phyloP scores from a whole-genome alignment of 1,140 invertebrate genomes.

The Pseudomyrmex concolor region DNA sequence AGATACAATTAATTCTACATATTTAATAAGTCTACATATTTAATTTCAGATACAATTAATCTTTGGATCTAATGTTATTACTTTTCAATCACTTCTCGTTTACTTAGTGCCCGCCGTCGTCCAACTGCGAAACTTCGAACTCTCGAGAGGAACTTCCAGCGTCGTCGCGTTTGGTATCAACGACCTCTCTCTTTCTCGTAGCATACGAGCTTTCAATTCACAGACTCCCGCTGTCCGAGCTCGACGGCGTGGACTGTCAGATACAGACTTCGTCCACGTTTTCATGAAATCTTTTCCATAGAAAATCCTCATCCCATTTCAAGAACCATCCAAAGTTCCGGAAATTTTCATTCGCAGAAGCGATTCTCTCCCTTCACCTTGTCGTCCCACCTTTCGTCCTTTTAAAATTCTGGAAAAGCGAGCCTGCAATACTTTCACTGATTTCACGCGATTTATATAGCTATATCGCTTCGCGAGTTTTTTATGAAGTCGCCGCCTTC shows the following conservation, averaged over 20 bases:
- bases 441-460: slow-evolving; percentile 46
- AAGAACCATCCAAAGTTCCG: slow-evolving; percentile 43
- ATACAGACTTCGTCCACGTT: slow-evolving; percentile 59
- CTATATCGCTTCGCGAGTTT: slow-evolving; percentile 15
- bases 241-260: slow-evolving; percentile 62
- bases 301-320: slow-evolving; percentile 41
- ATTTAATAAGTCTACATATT: background rate
- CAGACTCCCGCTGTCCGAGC: slow-evolving; percentile 66
- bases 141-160: slow-evolving; percentile 31
- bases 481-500: slow-evolving; percentile 29
- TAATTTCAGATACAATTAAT: slow-evolving; percentile 11
- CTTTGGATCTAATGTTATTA: background rate
- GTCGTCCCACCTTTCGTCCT: too few relatives aligned
- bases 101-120: slow-evolving; percentile 3
- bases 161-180: slow-evolving; percentile 20
- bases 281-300: slow-evolving; percentile 66
- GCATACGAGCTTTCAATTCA: slow-evolving; percentile 65
- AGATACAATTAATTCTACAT: slow-evolving; percentile 5
- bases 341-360: slow-evolving; percentile 58
- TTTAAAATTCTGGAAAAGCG: slow-evolving; percentile 51
- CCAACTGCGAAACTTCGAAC: slow-evolving; percentile 5
- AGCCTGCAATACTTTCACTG: slow-evolving; percentile 52
- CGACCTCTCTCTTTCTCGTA: slow-evolving; percentile 33
- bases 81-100: slow-evolving; percentile 26
- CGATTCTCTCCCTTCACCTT: background rate